Conservation (phyloP, 1,140 invertebrate species). For the Sarcophaga peregrina region DNA sequence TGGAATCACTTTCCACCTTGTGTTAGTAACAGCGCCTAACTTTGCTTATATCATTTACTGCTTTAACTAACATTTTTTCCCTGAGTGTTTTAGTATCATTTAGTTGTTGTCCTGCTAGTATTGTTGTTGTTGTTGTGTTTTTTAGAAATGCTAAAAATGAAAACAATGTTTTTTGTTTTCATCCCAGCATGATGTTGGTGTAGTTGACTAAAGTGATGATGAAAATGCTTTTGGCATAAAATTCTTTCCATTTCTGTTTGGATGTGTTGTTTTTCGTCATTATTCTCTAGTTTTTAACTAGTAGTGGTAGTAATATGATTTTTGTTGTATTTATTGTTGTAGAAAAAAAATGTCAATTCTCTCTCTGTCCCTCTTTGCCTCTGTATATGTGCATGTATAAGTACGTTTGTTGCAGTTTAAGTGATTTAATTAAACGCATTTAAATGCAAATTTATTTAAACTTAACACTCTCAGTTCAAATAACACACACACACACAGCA, state of each 20-base stretch:
- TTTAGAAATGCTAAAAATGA: neutral
- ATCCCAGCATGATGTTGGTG: neutral
- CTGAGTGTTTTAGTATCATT: neutral
- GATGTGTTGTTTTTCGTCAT: slow-evolving; percentile 15
- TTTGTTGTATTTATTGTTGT: neutral
- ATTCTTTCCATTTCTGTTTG: neutral
- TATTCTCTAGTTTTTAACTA: slow-evolving; percentile 6
- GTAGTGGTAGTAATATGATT: neutral
- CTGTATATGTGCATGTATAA: no score
- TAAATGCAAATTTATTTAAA: slow-evolving; percentile 27
- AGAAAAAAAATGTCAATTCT: neutral
- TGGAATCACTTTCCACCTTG: no score
- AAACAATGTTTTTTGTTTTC: neutral
- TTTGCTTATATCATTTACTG: no score
- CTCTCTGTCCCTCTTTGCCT: neutral
- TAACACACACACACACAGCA: no score
- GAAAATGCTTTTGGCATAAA: slow-evolving; percentile 12
- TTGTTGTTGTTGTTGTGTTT: neutral
- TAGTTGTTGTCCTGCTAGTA: neutral
- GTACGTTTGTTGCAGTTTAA: neutral
- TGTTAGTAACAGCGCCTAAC: no score
- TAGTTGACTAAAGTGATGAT: neutral
- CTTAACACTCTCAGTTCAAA: neutral
- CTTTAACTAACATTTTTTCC: neutral
- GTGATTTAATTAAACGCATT: slow-evolving; percentile 25